Base-by-base conservation (phyloP, 1,140 invertebrate genomes). In the Leptinotarsa undecemlineata region DNA sequence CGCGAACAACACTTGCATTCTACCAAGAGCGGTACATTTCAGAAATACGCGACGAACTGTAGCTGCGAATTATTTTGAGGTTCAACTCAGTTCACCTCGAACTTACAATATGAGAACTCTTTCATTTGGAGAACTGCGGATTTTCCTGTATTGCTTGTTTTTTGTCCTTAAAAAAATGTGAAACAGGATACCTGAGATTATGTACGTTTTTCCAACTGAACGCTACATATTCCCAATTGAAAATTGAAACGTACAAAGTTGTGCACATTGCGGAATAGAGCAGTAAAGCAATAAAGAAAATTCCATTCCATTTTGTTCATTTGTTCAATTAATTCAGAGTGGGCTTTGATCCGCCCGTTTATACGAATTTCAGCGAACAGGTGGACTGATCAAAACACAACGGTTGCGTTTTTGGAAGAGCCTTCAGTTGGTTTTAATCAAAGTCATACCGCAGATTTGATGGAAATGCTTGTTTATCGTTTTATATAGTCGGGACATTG, bases 241-340 rank as follows among this genome's bases (percentile, higher is more conserved):
- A 57, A 57, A 57, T 57, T 15, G 51, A 57, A 17, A 57, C 51
- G 17, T n/a, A 57, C 17, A 57, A 57, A 14, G 51, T 57, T 57
- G n/a, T 57, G 51, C 6, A 57, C 51, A 19, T 8, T 5, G n/a
- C 14, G 6, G 51, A 57, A 57, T 57, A 57, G n/a, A 57, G 2
- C 17, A 19, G 17, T 72, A 62, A 72, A 62, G 70, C 70, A 72
- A 72, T 72, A 72, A 72, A 72, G 70, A 72, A 62, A 68, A 72
- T 72, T 72, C 61, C 70, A 63, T 72, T 72, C 60, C 57, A 72
- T 72, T 72, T 72, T 20, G 70, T 72, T 63, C 70, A 72, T 72
- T 72, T 72, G 60, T 72, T 26, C 70, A 47, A 72, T 72, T 72
- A 72, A 72, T 72, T 63, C 23, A 47, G 48, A 72, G 70, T 72